These are phyloP conservation scores for Coptotermes formosanus DNA, from an alignment of 1,140 invertebrate genomes.

Conservation along the genomic window DNA sequence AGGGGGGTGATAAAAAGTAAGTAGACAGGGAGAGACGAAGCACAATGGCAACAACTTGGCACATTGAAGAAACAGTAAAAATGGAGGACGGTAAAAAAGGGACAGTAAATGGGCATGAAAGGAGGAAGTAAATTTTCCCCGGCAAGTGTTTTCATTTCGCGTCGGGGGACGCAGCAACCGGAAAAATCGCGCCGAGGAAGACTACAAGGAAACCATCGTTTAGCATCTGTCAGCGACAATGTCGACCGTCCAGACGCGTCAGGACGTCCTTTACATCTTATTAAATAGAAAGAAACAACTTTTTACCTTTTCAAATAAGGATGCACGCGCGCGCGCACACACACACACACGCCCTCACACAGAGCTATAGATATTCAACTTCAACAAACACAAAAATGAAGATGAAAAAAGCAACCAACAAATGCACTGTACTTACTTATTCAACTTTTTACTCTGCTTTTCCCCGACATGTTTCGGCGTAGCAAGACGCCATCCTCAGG, in stretches of 20 bases:
- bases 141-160: not conserved
- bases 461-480: too few species aligned
- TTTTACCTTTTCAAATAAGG: too few species aligned
- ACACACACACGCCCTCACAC: too few species aligned
- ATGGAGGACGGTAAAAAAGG: not conserved
- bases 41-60: slow-evolving; percentile 1
- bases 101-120: not conserved
- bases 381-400: too few species aligned
- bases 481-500: too few species aligned
- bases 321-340: too few species aligned
- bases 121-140: not conserved
- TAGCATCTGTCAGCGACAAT: not conserved
- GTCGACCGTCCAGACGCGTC: not conserved
- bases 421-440: too few species aligned
- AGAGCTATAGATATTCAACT: too few species aligned
- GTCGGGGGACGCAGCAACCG: not conserved
- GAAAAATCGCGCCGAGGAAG: not conserved
- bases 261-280: too few species aligned
- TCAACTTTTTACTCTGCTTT: too few species aligned
- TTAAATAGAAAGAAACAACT: too few species aligned
- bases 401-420: too few species aligned
- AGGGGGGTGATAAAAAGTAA: not conserved
- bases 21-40: not conserved
- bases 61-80: not conserved
- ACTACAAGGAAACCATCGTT: not conserved